These are phyloP conservation scores for Lepilemur ruficaudatus DNA, from an alignment of 2,797 vertebrate species.

Conservation along the genomic window DNA sequence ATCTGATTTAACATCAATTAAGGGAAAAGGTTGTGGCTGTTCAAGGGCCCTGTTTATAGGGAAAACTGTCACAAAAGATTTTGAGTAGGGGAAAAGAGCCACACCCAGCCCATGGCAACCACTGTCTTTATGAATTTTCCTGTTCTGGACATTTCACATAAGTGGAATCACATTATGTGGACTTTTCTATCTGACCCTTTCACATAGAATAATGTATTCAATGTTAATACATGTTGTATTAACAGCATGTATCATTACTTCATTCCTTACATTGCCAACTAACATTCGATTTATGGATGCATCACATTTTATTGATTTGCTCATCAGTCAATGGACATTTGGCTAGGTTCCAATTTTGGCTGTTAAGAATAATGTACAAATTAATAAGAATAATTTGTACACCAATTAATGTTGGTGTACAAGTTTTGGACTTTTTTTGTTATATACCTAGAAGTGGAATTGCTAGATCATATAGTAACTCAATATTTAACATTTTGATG, in stretches of 20 bases:
- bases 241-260: not conserved
- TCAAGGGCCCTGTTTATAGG: not conserved
- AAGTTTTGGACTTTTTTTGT: not conserved
- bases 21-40: not conserved
- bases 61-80: not conserved
- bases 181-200: not conserved
- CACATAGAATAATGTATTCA: not conserved
- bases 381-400: too few relatives aligned
- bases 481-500: not conserved
- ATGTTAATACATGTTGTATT: not conserved
- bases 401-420: not conserved
- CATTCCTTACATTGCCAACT: not conserved
- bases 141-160: not conserved
- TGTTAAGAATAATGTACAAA: not conserved
- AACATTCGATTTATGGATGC: not conserved
- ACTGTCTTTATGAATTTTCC: not conserved
- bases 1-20: not conserved
- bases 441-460: not conserved
- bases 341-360: not conserved
- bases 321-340: not conserved
- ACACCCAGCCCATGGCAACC: not conserved
- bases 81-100: not conserved
- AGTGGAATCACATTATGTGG: not conserved
- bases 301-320: not conserved
- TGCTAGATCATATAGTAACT: not conserved